A percentile compares a stretch with the other conserved stretches of the same genome.
Conservation (phyloP, 2,888 invertebrate genomes). For the Andrena fulva region DNA sequence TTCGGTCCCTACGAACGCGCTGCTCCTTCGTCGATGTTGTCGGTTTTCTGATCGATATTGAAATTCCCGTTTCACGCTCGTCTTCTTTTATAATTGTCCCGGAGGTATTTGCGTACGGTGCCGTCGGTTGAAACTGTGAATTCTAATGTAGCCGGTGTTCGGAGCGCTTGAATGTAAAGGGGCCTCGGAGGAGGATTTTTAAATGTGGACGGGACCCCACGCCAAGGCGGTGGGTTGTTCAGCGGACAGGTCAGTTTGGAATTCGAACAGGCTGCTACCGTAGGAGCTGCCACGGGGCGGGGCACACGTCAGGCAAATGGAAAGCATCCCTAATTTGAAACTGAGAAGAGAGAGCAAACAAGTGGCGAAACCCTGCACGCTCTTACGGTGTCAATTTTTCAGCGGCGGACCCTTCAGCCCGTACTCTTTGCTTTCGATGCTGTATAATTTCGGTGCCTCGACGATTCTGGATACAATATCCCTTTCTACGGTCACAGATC, state of each 20-base stretch:
- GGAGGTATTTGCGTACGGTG: too few species aligned
- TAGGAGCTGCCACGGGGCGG: conserved; percentile 83
- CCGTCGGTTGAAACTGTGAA: not conserved
- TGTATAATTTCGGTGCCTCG: not conserved
- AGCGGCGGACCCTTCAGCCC: not conserved
- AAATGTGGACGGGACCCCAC: conserved; percentile 55
- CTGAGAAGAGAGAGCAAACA: conserved; percentile 82
- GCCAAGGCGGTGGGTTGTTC: conserved; percentile 61
- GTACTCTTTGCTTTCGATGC: conserved; percentile 7
- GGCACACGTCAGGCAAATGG: conserved; percentile 83
- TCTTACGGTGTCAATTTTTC: conserved; percentile 40
- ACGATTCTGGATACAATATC: not conserved
- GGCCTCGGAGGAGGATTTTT: conserved; percentile 39
- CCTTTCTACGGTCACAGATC: not conserved
- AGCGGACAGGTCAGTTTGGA: conserved; percentile 76
- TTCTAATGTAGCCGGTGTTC: not conserved
- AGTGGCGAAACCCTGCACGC: conserved; percentile 72
- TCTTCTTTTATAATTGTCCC: too few species aligned
- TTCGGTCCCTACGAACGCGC: too few species aligned
- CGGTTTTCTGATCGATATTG: too few species aligned
- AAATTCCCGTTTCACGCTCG: too few species aligned
- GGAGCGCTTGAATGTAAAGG: not conserved
- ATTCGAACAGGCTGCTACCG: conserved; percentile 79
- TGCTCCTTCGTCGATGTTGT: too few species aligned
- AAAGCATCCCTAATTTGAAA: conserved; percentile 84